phyloP scores from a whole-genome alignment of 2,888 invertebrate species.

The Erannis defoliaria region DNA sequence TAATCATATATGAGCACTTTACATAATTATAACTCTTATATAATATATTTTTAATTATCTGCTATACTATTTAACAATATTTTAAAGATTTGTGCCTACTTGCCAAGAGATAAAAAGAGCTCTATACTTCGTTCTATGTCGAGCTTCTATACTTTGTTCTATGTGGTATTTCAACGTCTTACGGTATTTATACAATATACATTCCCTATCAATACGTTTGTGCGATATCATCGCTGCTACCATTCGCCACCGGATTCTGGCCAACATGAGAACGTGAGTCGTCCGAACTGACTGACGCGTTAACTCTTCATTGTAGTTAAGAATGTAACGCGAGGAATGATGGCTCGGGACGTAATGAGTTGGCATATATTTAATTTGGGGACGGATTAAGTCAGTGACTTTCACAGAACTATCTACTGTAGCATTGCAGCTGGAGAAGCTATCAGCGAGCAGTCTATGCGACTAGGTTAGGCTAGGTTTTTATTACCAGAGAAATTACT shows the following conservation, averaged over 20 bases:
- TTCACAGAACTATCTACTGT: neutral
- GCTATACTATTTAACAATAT: no score
- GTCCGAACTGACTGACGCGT: constrained; percentile 73
- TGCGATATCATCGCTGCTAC: constrained; percentile 43
- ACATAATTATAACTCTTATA: no score
- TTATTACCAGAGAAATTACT: no score
- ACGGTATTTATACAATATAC: neutral
- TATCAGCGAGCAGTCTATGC: no score
- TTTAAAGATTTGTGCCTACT: no score
- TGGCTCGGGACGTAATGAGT: constrained; percentile 71
- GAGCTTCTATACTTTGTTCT: neutral
- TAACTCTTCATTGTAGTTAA: constrained; percentile 61
- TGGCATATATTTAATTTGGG: constrained; percentile 60
- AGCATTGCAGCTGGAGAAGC: neutral
- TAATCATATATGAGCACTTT: no score
- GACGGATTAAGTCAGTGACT: constrained; percentile 18
- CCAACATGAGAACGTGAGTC: constrained; percentile 68
- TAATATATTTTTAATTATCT: no score
- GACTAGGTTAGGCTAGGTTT: no score
- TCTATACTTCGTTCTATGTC: neutral
- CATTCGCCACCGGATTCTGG: constrained; percentile 42
- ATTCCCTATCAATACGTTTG: constrained; percentile 28
- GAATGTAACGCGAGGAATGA: constrained; percentile 58
- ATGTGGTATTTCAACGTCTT: neutral
- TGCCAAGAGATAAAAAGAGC: no score